Percentiles rank a stretch among this genome's conserved stretches.
Conservation (phyloP, 1,140 invertebrate genomes). For the Halesus radiatus region DNA sequence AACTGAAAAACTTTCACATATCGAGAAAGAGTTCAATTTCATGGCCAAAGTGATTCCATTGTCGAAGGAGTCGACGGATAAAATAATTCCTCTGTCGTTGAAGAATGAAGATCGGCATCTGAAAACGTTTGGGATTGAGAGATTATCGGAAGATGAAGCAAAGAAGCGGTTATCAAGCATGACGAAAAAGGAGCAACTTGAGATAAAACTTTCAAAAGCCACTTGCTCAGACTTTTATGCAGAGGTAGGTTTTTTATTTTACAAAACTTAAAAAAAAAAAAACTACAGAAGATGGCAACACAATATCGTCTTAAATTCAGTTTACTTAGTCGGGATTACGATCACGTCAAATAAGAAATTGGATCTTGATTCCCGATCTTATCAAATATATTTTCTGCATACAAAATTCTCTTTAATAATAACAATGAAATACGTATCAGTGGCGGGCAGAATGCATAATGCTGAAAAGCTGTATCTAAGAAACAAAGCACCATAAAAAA, state of each 20-base stretch:
- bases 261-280: no score
- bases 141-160: constrained; percentile 19
- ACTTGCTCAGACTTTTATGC: constrained; percentile 43
- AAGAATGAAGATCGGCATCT: constrained; percentile 6
- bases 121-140: constrained; percentile 38
- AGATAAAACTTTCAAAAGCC: constrained; percentile 7
- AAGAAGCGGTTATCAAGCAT: constrained; percentile 24
- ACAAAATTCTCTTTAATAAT: no score
- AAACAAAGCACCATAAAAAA: no score
- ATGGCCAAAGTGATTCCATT: constrained; percentile 39
- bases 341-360: no score
- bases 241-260: constrained; percentile 1
- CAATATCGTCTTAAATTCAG: no score
- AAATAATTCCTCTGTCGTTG: constrained; percentile 32
- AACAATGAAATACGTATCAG: no score
- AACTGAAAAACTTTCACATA: not conserved
- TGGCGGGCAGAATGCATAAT: no score
- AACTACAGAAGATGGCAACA: no score
- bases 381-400: no score
- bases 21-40: constrained; percentile 22
- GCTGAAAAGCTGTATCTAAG: no score
- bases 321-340: no score
- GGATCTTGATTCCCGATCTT: no score
- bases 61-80: constrained; percentile 1
- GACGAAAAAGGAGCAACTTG: constrained; percentile 17